Evolutionary conservation across 2,797 vertebrate species (phyloP).

Genomic region (Pseudocheirus occidentalis): DNA sequence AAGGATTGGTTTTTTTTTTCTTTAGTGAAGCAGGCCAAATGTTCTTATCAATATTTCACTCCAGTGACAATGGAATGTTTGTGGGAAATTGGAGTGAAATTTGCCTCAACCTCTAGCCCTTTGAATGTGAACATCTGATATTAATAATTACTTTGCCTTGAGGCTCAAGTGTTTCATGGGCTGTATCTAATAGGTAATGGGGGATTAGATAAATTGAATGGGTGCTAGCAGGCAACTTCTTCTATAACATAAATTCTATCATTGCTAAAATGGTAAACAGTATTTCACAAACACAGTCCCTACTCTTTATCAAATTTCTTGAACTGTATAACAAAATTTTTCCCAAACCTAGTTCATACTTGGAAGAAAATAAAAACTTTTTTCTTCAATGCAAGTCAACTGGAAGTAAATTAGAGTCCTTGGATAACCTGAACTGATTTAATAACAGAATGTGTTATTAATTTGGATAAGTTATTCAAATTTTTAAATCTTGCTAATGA

Average conservation of each 20-base stretch:
- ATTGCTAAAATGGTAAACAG: constrained; percentile 27
- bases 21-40: constrained; percentile 44
- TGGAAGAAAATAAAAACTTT: neutral
- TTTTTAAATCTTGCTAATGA: neutral
- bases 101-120: constrained; percentile 63
- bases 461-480: neutral
- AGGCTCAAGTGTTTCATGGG: constrained; percentile 64
- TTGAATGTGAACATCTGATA: constrained; percentile 63
- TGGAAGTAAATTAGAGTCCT: neutral
- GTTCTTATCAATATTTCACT: constrained; percentile 57
- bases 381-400: neutral
- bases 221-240: constrained; percentile 45
- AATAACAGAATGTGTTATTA: neutral
- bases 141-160: constrained; percentile 70
- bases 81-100: constrained; percentile 39
- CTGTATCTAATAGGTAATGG: constrained; percentile 68
- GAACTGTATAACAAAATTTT: neutral
- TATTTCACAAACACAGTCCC: neutral
- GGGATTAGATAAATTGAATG: constrained; percentile 58
- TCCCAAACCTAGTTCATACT: neutral
- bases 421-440: neutral
- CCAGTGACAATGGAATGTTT: constrained; percentile 45
- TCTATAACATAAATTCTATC: constrained; percentile 33
- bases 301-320: neutral
- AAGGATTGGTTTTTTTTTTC: constrained; percentile 16